These are phyloP conservation scores for Troides helena DNA, from an alignment of 2,888 invertebrate genomes.

Conservation along the genomic window DNA sequence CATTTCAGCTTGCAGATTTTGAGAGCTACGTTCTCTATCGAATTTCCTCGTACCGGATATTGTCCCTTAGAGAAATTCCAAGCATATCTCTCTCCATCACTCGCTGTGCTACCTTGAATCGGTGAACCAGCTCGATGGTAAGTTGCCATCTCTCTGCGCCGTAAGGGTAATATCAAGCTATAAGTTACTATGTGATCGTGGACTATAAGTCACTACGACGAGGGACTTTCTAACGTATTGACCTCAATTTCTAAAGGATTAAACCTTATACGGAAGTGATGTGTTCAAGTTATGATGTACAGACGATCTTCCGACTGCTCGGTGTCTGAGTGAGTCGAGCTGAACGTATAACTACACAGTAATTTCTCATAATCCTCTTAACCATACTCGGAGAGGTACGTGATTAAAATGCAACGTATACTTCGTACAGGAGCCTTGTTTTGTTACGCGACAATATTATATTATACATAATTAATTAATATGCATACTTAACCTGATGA, in stretches of 20 bases:
- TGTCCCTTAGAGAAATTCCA: no score
- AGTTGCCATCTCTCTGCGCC: no score
- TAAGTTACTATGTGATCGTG: no score
- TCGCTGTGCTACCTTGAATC: no score
- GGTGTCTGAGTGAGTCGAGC: slow-evolving; percentile 5
- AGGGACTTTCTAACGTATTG: no score
- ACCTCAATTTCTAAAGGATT: slow-evolving; percentile 14
- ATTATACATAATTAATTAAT: not conserved
- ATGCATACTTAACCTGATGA: not conserved
- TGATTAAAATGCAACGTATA: slow-evolving; percentile 35
- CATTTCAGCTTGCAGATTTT: no score
- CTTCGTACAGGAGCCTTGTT: slow-evolving; percentile 16
- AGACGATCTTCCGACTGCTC: slow-evolving; percentile 9
- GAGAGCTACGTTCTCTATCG: no score
- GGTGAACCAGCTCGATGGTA: no score
- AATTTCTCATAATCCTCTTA: slow-evolving; percentile 41
- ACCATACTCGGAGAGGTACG: slow-evolving; percentile 34
- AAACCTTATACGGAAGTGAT: slow-evolving; percentile 3
- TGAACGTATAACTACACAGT: slow-evolving; percentile 12
- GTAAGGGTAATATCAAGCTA: no score
- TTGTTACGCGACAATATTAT: slow-evolving; percentile 8
- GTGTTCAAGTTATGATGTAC: slow-evolving; percentile 9
- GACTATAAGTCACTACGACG: no score
- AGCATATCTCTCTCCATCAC: no score
- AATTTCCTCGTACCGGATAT: no score